Conservation (phyloP, 2,113 vertebrate genomes). For the Casuarius casuarius region DNA sequence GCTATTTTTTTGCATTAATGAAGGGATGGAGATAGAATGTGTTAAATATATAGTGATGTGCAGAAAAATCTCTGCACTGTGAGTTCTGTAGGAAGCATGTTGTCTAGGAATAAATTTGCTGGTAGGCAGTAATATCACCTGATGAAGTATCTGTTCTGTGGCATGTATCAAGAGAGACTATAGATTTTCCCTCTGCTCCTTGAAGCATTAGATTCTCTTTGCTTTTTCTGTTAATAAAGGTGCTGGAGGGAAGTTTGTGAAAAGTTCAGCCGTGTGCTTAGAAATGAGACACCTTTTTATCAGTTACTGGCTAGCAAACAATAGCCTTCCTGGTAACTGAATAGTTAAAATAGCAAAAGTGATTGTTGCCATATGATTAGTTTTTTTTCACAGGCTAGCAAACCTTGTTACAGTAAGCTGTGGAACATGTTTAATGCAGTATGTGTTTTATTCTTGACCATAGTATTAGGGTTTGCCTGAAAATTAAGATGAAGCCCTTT, state of each 20-base stretch:
- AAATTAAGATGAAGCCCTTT: neutral
- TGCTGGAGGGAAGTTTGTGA: neutral
- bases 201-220: neutral
- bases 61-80: neutral
- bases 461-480: neutral
- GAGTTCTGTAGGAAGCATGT: neutral
- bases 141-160: neutral
- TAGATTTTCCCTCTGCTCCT: neutral
- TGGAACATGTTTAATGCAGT: neutral
- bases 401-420: neutral
- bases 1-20: neutral
- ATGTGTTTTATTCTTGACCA: no score
- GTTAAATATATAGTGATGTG: neutral
- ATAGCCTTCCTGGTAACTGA: neutral
- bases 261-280: neutral
- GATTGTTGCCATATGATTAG: accelerated
- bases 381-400: neutral
- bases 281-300: neutral
- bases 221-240: neutral
- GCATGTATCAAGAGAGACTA: neutral
- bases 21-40: neutral
- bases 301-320: neutral
- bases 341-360: neutral
- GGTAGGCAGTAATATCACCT: neutral
- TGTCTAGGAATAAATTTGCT: neutral